phyloP scores from a whole-genome alignment of 2,888 invertebrate species.

The Melinopterus prodromus region DNA sequence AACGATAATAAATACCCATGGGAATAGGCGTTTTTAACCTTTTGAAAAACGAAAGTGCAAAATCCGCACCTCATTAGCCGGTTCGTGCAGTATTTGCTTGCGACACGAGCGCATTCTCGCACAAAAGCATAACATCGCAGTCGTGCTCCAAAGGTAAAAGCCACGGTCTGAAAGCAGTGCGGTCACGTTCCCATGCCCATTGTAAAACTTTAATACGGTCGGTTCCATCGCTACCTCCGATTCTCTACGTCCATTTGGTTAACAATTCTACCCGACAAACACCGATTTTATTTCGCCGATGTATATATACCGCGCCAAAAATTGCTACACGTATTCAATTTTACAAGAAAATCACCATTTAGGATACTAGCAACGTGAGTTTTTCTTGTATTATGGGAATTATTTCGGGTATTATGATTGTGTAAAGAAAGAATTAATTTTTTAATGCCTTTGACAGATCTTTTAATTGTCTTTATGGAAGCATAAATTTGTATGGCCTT shows the following conservation, averaged over 20 bases:
- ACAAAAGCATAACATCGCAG: background rate
- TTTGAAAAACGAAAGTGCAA: background rate
- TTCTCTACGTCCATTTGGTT: background rate
- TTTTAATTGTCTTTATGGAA: too few relatives aligned
- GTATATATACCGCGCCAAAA: too few relatives aligned
- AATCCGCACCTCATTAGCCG: background rate
- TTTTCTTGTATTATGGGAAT: too few relatives aligned
- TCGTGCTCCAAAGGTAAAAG: background rate
- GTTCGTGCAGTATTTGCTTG: background rate
- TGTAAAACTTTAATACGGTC: background rate
- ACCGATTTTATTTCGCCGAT: background rate
- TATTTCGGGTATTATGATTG: too few relatives aligned
- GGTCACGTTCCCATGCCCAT: background rate
- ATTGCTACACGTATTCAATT: background rate
- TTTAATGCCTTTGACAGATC: too few relatives aligned
- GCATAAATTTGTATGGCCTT: too few relatives aligned
- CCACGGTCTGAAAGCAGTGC: background rate
- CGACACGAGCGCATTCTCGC: background rate
- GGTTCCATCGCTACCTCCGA: background rate
- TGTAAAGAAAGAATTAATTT: too few relatives aligned
- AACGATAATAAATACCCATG: background rate
- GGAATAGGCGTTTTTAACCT: background rate
- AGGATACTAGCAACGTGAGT: background rate
- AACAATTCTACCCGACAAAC: background rate
- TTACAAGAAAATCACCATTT: background rate